phyloP scores from a whole-genome alignment of 1,140 invertebrate genomes.

The Condylostylus longicornis region DNA sequence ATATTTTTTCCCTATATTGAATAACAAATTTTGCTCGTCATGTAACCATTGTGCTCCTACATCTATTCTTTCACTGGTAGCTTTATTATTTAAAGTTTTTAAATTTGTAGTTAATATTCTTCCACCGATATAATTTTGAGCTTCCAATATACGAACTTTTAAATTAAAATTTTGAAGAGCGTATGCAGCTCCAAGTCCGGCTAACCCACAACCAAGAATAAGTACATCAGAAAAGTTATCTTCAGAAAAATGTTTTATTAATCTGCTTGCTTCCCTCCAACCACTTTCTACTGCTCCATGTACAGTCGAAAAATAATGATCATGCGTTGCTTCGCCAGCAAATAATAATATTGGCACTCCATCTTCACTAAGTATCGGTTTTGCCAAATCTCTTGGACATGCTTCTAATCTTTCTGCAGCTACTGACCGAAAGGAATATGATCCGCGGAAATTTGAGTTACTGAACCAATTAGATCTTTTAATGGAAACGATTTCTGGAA shows the following conservation, averaged over 20 bases:
- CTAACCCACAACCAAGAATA: slow-evolving; percentile 38
- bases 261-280: slow-evolving; percentile 56
- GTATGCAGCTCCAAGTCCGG: slow-evolving; percentile 38
- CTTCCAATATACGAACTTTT: slow-evolving; percentile 35
- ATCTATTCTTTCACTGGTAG: slow-evolving; percentile 42
- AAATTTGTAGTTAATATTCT: slow-evolving; percentile 38
- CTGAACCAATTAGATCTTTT: slow-evolving; percentile 41
- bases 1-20: slow-evolving; percentile 32
- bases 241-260: slow-evolving; percentile 8
- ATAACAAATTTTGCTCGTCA: slow-evolving; percentile 43
- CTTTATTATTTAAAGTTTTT: no score
- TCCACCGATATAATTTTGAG: slow-evolving; percentile 42
- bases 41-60: slow-evolving; percentile 64
- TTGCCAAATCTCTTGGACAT: slow-evolving; percentile 35
- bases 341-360: slow-evolving; percentile 45
- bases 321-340: slow-evolving; percentile 55
- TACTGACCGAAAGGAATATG: slow-evolving; percentile 54
- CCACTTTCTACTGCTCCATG: slow-evolving; percentile 69
- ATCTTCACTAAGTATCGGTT: slow-evolving; percentile 22
- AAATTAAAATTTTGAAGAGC: slow-evolving; percentile 32
- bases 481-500: slow-evolving; percentile 22
- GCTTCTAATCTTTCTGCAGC: slow-evolving; percentile 39
- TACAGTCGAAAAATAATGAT: slow-evolving; percentile 54
- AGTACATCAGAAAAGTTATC: slow-evolving; percentile 16
- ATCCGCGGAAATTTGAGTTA: slow-evolving; percentile 49